Evolutionary conservation across 2,888 invertebrate species (phyloP).

Genomic region (Cerastoderma edule): DNA sequence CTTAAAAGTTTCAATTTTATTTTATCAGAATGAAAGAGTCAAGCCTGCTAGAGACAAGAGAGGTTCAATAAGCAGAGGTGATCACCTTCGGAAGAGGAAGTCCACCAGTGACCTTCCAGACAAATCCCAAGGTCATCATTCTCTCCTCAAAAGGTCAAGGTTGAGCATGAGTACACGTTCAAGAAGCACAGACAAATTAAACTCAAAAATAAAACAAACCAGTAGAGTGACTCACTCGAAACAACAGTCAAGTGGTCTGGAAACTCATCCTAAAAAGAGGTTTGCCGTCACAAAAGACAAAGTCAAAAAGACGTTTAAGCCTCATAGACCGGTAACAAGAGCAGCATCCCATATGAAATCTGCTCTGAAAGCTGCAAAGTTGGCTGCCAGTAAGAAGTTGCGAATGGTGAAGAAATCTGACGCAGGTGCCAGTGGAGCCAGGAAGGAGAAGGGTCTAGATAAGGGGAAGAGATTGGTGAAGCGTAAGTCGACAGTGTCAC

Average conservation of each 20-base stretch:
- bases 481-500: conserved; percentile 8
- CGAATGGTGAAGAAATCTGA: conserved; percentile 31
- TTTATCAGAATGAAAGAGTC: too few species aligned
- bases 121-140: conserved; percentile 9
- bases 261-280: conserved; percentile 53
- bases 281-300: conserved; percentile 26
- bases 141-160: conserved; percentile 40
- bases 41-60: too few species aligned
- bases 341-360: conserved; percentile 57
- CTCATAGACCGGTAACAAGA: conserved; percentile 56
- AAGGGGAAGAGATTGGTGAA: not conserved
- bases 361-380: conserved; percentile 56
- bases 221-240: conserved; percentile 13
- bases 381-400: conserved; percentile 55
- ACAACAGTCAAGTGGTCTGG: conserved; percentile 27
- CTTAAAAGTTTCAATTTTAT: too few species aligned
- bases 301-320: conserved; percentile 48
- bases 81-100: conserved; percentile 45
- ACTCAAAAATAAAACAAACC: conserved; percentile 17
- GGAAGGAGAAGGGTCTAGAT: not conserved
- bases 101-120: conserved; percentile 32
- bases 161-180: conserved; percentile 27
- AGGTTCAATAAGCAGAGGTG: conserved; percentile 1
- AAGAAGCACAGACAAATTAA: conserved; percentile 20
- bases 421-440: not conserved